These are phyloP conservation scores for Drosophila hawaiiensis DNA, from an alignment of 2,888 invertebrate genomes.

Conservation along the genomic window DNA sequence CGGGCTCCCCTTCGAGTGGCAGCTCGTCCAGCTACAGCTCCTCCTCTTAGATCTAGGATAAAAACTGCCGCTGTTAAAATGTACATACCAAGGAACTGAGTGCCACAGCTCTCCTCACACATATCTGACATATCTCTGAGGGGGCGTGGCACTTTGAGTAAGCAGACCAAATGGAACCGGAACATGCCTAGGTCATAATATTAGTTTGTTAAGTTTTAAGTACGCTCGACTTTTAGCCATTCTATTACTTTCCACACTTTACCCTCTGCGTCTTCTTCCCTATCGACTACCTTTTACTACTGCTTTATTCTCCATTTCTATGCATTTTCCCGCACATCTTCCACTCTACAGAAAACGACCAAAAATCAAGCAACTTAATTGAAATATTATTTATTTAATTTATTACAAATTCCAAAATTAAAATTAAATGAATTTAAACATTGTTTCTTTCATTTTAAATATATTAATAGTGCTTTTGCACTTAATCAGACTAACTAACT, in stretches of 20 bases:
- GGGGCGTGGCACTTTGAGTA: slow-evolving; percentile 55
- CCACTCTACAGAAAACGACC: slow-evolving; percentile 66
- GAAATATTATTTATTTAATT: slow-evolving; percentile 84
- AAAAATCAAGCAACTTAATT: slow-evolving; percentile 69
- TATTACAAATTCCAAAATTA: slow-evolving; percentile 81
- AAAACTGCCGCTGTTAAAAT: slow-evolving; percentile 54
- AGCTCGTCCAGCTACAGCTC: slow-evolving; percentile 77
- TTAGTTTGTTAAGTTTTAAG: slow-evolving; percentile 60
- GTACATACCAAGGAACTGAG: slow-evolving; percentile 68
- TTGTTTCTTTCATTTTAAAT: too few species aligned
- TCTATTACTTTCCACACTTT: slow-evolving; percentile 36
- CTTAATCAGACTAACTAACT: slow-evolving; percentile 2
- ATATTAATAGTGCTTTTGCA: background rate
- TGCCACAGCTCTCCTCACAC: slow-evolving; percentile 13
- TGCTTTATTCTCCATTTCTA: slow-evolving; percentile 19
- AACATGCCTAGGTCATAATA: slow-evolving; percentile 75
- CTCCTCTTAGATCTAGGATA: slow-evolving; percentile 67
- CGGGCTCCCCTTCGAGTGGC: slow-evolving; percentile 62
- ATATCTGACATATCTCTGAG: background rate
- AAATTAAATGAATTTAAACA: slow-evolving; percentile 40
- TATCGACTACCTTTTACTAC: slow-evolving; percentile 13
- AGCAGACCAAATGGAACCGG: slow-evolving; percentile 72
- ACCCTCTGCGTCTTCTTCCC: slow-evolving; percentile 17
- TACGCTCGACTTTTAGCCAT: slow-evolving; percentile 72
- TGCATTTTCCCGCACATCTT: slow-evolving; percentile 25